Conservation (phyloP, 2,888 invertebrate genomes). For the Ditula angustiorana region DNA sequence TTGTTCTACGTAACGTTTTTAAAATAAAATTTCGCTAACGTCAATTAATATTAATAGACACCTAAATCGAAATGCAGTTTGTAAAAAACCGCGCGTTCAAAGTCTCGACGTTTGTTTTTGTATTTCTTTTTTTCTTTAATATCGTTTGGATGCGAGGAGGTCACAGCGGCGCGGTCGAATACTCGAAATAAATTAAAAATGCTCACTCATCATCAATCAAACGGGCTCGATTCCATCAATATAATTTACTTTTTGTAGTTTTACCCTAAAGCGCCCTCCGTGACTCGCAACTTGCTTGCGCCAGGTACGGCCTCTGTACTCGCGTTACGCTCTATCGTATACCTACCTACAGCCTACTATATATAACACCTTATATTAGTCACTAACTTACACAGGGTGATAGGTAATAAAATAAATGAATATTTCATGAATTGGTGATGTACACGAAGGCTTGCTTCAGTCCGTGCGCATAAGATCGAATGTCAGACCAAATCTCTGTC, state of each 20-base stretch:
- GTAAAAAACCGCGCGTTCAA: conserved; percentile 54
- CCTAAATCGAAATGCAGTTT: conserved; percentile 56
- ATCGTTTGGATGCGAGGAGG: conserved; percentile 66
- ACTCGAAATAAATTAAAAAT: conserved; percentile 84
- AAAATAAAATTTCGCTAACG: conserved; percentile 63
- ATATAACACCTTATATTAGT: background rate
- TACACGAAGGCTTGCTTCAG: too few species aligned
- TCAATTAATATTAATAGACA: conserved; percentile 76
- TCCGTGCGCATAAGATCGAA: too few species aligned
- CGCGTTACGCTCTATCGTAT: conserved; percentile 5
- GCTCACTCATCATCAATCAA: conserved; percentile 85
- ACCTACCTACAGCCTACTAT: conserved; percentile 4
- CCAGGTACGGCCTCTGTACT: conserved; percentile 65
- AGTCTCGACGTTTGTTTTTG: conserved; percentile 44
- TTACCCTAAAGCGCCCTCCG: conserved; percentile 80
- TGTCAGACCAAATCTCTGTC: too few species aligned
- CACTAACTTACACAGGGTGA: background rate
- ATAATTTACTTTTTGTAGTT: conserved; percentile 85
- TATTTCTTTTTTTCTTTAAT: conserved; percentile 52
- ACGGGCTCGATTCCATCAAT: conserved; percentile 83
- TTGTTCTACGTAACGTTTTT: conserved; percentile 62
- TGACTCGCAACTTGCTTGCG: conserved; percentile 74
- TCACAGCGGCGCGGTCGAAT: conserved; percentile 68
- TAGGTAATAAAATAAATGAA: too few species aligned
- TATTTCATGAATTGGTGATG: too few species aligned